These are phyloP conservation scores for Acrobasis suavella DNA, from an alignment of 2,888 invertebrate species.

Conservation along the genomic window DNA sequence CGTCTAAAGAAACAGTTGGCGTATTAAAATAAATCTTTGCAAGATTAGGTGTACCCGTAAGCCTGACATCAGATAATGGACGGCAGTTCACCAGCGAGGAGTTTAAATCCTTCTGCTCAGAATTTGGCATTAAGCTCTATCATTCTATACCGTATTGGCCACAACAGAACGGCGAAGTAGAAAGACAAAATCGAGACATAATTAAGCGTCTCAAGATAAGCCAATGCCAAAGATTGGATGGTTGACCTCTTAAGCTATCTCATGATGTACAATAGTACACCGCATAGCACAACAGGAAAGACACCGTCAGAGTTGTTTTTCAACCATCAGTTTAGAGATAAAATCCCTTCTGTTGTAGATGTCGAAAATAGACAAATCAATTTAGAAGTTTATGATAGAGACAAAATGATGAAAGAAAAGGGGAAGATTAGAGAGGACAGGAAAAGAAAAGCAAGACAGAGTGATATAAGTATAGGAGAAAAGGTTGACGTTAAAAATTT, in stretches of 20 bases:
- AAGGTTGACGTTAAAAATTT: constrained; percentile 38
- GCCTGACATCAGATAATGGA: constrained; percentile 37
- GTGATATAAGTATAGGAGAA: constrained; percentile 28
- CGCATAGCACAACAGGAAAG: constrained; percentile 35
- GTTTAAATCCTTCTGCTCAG: constrained; percentile 29
- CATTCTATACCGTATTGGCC: constrained; percentile 39
- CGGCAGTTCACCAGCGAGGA: constrained; percentile 35
- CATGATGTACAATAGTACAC: constrained; percentile 40
- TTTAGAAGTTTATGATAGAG: constrained; percentile 32
- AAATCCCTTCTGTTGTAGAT: constrained; percentile 32
- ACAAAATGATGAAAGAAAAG: constrained; percentile 28
- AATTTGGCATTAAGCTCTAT: constrained; percentile 31
- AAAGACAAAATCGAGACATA: constrained; percentile 41
- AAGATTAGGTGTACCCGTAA: constrained; percentile 31
- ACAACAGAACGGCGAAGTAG: constrained; percentile 40
- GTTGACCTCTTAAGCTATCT: constrained; percentile 34
- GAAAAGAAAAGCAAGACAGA: constrained; percentile 30
- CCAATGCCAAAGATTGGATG: constrained; percentile 26
- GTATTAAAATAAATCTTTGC: constrained; percentile 33
- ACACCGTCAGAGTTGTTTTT: constrained; percentile 37
- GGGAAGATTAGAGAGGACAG: constrained; percentile 35
- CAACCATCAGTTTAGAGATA: constrained; percentile 31
- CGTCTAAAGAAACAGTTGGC: constrained; percentile 27
- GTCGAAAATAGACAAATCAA: constrained; percentile 22
- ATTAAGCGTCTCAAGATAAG: constrained; percentile 37